Evolutionary conservation across 2,797 vertebrate genomes (phyloP).

Genomic region (Galaxias olidus): DNA sequence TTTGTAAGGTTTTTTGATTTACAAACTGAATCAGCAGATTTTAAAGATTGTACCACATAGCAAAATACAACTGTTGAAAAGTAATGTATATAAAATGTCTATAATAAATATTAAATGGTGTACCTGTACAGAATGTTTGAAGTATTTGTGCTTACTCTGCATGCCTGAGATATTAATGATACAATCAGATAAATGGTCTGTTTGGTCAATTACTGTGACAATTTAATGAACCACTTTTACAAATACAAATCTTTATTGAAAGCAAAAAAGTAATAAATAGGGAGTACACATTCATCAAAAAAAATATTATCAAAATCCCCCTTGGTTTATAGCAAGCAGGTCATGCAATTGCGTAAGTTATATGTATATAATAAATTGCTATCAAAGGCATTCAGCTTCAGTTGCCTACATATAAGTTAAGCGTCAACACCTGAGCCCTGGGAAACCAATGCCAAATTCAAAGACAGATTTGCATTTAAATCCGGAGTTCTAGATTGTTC

Average conservation of each 20-base stretch:
- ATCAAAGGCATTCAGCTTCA: too few relatives aligned
- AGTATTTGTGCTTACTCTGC: constrained; percentile 3
- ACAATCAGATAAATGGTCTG: too few relatives aligned
- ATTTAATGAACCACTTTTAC: constrained; percentile 43
- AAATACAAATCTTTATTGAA: constrained; percentile 68
- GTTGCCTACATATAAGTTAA: too few relatives aligned
- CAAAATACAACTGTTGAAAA: constrained; percentile 92
- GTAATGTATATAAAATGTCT: constrained; percentile 99
- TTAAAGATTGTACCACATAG: constrained; percentile 98
- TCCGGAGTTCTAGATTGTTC: too few relatives aligned
- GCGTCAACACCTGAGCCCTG: too few relatives aligned
- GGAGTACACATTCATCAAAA: constrained; percentile 48
- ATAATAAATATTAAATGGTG: constrained; percentile 99
- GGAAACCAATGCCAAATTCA: too few relatives aligned
- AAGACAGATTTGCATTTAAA: too few relatives aligned
- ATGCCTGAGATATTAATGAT: not conserved
- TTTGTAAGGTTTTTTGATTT: constrained; percentile 94
- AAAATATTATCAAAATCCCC: constrained; percentile 20
- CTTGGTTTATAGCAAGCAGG: constrained; percentile 18
- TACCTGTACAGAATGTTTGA: constrained; percentile 84
- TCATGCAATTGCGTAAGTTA: too few relatives aligned
- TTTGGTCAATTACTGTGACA: too few relatives aligned
- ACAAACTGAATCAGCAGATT: constrained; percentile 92
- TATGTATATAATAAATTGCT: too few relatives aligned
- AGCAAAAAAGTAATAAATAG: constrained; percentile 63